Evolutionary conservation across 2,113 vertebrate species (phyloP).

Genomic region (Cochlearius cochlearius): DNA sequence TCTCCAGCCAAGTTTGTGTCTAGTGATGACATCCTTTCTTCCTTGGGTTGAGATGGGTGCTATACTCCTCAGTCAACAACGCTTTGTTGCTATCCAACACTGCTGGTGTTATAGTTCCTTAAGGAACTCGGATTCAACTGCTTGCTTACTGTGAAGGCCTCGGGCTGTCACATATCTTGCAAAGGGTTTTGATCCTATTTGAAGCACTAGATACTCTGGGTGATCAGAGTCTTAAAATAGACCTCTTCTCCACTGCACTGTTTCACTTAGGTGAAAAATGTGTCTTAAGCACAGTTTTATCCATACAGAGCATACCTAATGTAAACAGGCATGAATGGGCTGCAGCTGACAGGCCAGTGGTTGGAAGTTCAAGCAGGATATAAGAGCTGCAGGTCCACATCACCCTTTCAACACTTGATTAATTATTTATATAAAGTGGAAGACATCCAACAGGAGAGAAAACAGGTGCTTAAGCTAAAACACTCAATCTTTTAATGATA

Average conservation of each 20-base stretch:
- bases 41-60: not conserved
- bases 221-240: not conserved
- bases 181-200: not conserved
- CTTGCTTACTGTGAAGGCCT: not conserved
- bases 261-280: not conserved
- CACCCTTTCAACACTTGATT: not conserved
- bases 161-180: not conserved
- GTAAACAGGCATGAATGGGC: not conserved
- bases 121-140: not conserved
- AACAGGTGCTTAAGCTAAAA: not conserved
- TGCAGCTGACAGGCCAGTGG: not conserved
- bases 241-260: not conserved
- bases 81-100: not conserved
- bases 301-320: not conserved
- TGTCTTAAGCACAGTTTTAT: not conserved
- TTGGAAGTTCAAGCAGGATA: not conserved
- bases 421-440: slow-evolving; percentile 16
- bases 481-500: not conserved
- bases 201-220: not conserved
- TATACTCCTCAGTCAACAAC: not conserved
- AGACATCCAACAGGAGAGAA: not conserved
- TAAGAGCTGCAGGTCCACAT: not conserved
- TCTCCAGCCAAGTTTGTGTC: not conserved
- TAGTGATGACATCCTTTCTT: not conserved
- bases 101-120: not conserved